Percentiles rank a stretch among this genome's conserved stretches.
These are phyloP conservation scores for Ispidina lecontei DNA, from an alignment of 2,797 vertebrate species.

Conservation along the genomic window DNA sequence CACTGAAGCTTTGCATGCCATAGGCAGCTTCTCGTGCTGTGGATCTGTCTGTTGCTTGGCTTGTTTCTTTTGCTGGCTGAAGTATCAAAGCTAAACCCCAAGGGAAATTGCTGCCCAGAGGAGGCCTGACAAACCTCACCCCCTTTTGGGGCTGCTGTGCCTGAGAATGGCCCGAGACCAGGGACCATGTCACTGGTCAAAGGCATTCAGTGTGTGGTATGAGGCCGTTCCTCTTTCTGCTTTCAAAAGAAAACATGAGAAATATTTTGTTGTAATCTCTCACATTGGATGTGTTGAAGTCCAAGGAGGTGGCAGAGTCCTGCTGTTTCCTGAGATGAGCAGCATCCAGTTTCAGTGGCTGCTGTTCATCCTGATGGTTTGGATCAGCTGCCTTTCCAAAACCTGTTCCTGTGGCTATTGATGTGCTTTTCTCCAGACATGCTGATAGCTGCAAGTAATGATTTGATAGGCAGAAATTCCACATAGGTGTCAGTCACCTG, in stretches of 20 bases:
- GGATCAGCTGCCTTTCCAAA: not conserved
- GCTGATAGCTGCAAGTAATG: not conserved
- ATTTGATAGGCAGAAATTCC: not conserved
- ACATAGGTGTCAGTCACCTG: not conserved
- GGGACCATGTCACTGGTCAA: not conserved
- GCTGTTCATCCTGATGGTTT: not conserved
- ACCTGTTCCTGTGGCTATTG: fast-evolving
- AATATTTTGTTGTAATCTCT: too few relatives aligned
- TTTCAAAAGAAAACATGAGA: not conserved
- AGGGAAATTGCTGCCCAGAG: not conserved
- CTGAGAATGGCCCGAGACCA: not conserved
- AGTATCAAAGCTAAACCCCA: not conserved
- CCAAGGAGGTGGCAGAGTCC: not conserved
- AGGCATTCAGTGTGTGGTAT: too few relatives aligned
- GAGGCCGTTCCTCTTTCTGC: not conserved
- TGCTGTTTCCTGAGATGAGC: not conserved
- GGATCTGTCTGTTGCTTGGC: not conserved
- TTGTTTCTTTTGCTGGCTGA: not conserved
- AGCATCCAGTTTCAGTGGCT: not conserved
- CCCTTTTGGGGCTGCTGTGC: not conserved
- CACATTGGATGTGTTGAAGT: fast-evolving
- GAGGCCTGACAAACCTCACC: not conserved
- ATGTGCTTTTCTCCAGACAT: not conserved
- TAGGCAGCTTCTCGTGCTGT: not conserved
- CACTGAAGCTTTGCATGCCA: not conserved